Evolutionary conservation across 2,113 vertebrate species (phyloP).

Genomic region (Ciconia stormi): DNA sequence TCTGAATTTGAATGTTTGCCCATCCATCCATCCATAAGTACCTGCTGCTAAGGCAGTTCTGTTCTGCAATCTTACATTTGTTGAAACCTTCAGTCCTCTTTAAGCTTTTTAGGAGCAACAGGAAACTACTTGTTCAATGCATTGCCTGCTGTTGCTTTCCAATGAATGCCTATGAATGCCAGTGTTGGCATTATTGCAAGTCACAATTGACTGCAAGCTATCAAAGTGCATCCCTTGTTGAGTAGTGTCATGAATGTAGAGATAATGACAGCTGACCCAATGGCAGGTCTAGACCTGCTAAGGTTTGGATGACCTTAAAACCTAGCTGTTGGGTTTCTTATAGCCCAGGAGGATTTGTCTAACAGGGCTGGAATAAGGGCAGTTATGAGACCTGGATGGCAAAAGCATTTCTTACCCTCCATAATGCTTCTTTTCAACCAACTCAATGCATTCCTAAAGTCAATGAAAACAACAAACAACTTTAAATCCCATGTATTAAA

Average conservation of each 20-base stretch:
- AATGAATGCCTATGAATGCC: not conserved
- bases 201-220: not conserved
- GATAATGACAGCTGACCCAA: not conserved
- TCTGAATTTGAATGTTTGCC: not conserved
- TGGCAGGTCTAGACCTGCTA: not conserved
- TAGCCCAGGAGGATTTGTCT: not conserved
- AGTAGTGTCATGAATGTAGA: not conserved
- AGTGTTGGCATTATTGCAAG: not conserved
- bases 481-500: not conserved
- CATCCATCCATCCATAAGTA: not conserved
- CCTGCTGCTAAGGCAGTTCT: not conserved
- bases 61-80: not conserved
- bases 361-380: not conserved
- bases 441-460: not conserved
- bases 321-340: not conserved
- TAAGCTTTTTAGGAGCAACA: not conserved
- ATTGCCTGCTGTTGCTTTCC: not conserved
- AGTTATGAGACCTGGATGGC: not conserved
- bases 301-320: not conserved
- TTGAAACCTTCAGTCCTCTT: not conserved
- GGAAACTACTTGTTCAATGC: not conserved
- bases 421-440: not conserved
- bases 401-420: not conserved
- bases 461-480: conserved; percentile 29
- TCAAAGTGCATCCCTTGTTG: not conserved